Base-by-base conservation (phyloP, 2,888 invertebrate genomes). In the Perizoma flavofasciatum region DNA sequence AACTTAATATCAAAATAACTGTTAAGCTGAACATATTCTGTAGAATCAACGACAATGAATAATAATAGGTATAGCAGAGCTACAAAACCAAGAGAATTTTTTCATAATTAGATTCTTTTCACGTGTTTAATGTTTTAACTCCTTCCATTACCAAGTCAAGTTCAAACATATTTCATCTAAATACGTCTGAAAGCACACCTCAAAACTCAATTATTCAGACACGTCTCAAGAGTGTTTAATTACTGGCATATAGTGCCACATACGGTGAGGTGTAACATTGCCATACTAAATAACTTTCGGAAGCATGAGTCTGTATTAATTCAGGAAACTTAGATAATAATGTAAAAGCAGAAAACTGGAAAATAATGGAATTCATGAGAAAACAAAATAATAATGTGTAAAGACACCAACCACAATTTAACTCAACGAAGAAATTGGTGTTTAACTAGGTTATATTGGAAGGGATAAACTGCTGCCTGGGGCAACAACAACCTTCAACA, bases 181-280 rank as follows among this genome's bases (percentile, higher is more conserved):
- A 63, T 59, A 43, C 52, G 52, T 55, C 49, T 55, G 48, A 59
- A 49, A 63, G 45, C 61, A 41, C 35, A 53, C 57, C 48, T 58
- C 60, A 59, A 48, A 65, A 60, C 52, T 49, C 41, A 67, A 66
- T 65, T 68, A 68, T 70, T 59, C 47, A 57, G 49, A 55, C 56
- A 49, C 55, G 53, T 61, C 60, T 63, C 55, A 53, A 63, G 64
- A 65, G 60, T 65, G 57, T 68, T 68, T 69, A 70, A 73, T 68
- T 69, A 67, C 66, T 46, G 52, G 49, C 49, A 51, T 34, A 53
- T 43, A 52, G 32, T 52, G 59, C 47, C 51, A 44, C 49, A 60
- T 46, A 53, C 54, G 46, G 46, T 10, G 46, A 54, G 49, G 54
- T 53, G 45, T 59, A 41, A 57, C 56, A 52, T 61, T 40, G 50